Conservation (phyloP, 2,113 vertebrate species). For the Urocynchramus pylzowi region DNA sequence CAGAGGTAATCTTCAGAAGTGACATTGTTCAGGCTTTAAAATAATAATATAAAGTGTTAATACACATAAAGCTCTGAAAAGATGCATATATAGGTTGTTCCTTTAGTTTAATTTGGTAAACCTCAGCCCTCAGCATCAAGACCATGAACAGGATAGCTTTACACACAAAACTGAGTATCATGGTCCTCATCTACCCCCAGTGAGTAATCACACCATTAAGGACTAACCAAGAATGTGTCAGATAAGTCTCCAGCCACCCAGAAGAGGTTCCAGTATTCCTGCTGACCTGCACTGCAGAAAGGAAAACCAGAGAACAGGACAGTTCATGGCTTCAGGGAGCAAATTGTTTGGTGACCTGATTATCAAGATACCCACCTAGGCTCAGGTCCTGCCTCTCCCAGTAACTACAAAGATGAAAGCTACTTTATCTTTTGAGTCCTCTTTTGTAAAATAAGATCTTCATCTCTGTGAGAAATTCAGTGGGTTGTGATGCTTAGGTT, state of each 20-base stretch:
- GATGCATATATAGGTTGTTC: background rate
- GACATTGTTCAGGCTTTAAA: background rate
- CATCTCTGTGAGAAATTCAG: background rate
- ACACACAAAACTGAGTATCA: accelerated
- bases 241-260: background rate
- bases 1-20: background rate
- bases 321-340: background rate
- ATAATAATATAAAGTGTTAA: background rate
- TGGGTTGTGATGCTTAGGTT: background rate
- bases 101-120: background rate
- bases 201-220: background rate
- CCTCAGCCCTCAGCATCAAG: background rate
- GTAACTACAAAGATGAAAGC: background rate
- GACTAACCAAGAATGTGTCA: background rate
- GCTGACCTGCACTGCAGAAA: background rate
- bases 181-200: background rate
- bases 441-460: background rate
- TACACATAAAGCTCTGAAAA: background rate
- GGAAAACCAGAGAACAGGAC: background rate
- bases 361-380: background rate
- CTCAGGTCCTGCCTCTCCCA: background rate
- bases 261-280: background rate
- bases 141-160: background rate
- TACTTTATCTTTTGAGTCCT: background rate
- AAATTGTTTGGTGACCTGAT: background rate